Conservation (phyloP, 1,140 invertebrate genomes). For the Mamestra configurata region DNA sequence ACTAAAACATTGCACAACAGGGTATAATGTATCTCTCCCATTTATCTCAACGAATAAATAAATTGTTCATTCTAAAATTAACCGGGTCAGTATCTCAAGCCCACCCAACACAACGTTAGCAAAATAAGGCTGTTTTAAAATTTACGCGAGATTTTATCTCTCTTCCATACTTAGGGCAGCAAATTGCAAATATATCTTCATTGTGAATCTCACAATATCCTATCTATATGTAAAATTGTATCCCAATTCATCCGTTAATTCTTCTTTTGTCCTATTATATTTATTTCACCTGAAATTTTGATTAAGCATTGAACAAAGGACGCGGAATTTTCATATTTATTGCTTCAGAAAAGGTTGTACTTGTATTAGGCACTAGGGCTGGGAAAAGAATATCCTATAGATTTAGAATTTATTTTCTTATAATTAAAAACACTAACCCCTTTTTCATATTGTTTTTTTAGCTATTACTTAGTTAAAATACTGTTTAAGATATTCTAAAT, state of each 20-base stretch:
- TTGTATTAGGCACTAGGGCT: not conserved
- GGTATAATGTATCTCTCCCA: not conserved
- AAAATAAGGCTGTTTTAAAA: conserved; percentile 33
- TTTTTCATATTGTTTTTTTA: too few species aligned
- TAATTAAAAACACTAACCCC: too few species aligned
- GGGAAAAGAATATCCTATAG: too few species aligned
- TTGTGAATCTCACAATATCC: conserved; percentile 25
- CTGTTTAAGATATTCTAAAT: too few species aligned
- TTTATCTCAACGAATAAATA: not conserved
- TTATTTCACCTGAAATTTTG: conserved; percentile 43
- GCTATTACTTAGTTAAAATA: too few species aligned
- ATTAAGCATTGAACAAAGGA: conserved; percentile 43
- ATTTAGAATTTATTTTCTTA: too few species aligned
- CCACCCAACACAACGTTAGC: not conserved
- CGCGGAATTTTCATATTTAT: conserved; percentile 9
- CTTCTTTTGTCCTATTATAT: conserved; percentile 33
- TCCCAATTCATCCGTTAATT: conserved; percentile 5
- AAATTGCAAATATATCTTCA: conserved; percentile 46
- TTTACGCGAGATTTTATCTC: conserved; percentile 12
- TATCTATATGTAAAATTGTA: conserved; percentile 43
- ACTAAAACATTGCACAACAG: not conserved
- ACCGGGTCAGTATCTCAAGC: conserved; percentile 4
- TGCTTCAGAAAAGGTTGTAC: not conserved
- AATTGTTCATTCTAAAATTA: not conserved
- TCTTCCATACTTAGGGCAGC: not conserved